Conservation (phyloP, 2,113 vertebrate genomes). For the Cyphomyrus plagiostoma region DNA sequence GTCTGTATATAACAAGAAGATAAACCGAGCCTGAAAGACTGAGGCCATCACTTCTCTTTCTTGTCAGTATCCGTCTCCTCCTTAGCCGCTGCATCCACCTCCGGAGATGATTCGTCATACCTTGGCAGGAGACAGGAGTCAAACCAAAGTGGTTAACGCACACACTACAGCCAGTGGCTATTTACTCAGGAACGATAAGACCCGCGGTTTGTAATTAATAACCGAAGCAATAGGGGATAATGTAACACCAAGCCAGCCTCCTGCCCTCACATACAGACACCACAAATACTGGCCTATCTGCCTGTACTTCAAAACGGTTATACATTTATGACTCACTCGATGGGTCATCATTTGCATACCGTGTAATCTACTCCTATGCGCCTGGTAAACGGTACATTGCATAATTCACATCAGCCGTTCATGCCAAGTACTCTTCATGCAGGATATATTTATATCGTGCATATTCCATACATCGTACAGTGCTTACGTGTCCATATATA, state of each 20-base stretch:
- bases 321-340: not conserved
- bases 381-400: not conserved
- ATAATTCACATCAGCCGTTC: not conserved
- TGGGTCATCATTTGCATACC: not conserved
- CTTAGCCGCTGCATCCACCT: slow-evolving; percentile 36
- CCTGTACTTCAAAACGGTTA: not conserved
- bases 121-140: slow-evolving; percentile 32
- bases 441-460: not conserved
- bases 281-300: not conserved
- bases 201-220: not conserved
- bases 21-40: slow-evolving; percentile 31
- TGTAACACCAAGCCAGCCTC: not conserved
- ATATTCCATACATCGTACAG: not conserved
- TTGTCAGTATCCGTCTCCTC: slow-evolving; percentile 56
- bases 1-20: not conserved
- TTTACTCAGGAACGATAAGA: not conserved
- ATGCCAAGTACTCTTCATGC: not conserved
- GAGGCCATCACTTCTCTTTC: slow-evolving; percentile 54
- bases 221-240: not conserved
- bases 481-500: not conserved
- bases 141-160: not conserved
- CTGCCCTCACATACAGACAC: not conserved
- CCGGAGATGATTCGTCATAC: slow-evolving; percentile 57
- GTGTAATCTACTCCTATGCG: not conserved
- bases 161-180: not conserved